Base-by-base conservation (phyloP, 2,113 vertebrate genomes). In the Herpetotheres cachinnans region DNA sequence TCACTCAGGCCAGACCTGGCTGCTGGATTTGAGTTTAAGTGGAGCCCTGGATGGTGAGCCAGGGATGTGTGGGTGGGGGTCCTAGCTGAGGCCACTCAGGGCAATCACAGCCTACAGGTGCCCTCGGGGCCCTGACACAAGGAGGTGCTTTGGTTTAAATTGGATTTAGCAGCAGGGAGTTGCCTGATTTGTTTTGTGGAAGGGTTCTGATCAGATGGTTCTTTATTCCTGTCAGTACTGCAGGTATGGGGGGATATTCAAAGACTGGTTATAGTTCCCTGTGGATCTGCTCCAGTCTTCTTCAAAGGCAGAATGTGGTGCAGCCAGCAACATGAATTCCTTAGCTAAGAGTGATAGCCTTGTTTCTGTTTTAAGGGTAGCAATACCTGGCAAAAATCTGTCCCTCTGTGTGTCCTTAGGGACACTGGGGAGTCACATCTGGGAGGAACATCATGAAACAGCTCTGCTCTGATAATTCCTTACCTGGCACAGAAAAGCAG, bases 241-340 rank as follows among this genome's bases (percentile, higher is more conserved):
- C 0, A 22, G n/a, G 13, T 0, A 0, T 4, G 7, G 10, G 8
- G 10, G 6, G n/a, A n/a, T 29, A 8, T 56, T 21, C 4, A 44
- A 16, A 21, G 5, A 52, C 3, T 30, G 15, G 3, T 27, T 84
- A 3, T 5, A 36, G 22, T 2, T 85, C 6, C 12, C 6, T 38
- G 4, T 29, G 24, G 9, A 6, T 30, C 15, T 93, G 34, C 6
- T 82, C 9, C 8, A 46, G 26, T 47, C 25, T 2, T 58, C 18
- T 77, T 85, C 24, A 27, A 85, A 65, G 15, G 24, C 1, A 16
- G 49, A 52, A 21, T 0, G 1, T 29, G 17, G 8, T 76, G 6
- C 16, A 49, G 6, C 17, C 30, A 54, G 42, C 15, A 46, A 7
- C 0, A 0, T 14, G 12, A 47, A 18, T 20, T 93, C 7, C 12